Evolutionary conservation across 2,113 vertebrate species (phyloP).

Genomic region (Oreochromis aureus): DNA sequence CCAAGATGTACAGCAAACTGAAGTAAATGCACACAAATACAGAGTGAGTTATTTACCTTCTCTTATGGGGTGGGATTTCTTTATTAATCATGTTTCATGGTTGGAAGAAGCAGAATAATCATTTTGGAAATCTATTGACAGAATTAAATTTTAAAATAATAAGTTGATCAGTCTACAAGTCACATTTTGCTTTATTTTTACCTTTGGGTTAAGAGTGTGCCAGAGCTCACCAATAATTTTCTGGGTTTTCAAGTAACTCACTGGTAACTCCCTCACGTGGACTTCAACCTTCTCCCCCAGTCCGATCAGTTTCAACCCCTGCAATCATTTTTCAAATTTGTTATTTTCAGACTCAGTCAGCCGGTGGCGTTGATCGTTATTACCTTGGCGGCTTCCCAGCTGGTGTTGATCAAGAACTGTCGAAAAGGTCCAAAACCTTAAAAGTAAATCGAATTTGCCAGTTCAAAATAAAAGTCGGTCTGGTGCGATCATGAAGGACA

Average conservation of each 20-base stretch:
- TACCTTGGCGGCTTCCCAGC: constrained; percentile 85
- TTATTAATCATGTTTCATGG: background rate
- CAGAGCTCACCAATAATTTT: constrained; percentile 72
- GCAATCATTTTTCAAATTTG: background rate
- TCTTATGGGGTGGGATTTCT: background rate
- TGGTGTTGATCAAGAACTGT: constrained; percentile 78
- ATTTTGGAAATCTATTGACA: background rate
- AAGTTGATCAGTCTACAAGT: background rate
- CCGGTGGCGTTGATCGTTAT: constrained; percentile 13
- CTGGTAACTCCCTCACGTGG: constrained; percentile 70
- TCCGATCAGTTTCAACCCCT: constrained; percentile 76
- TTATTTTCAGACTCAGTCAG: background rate
- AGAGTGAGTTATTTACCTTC: background rate
- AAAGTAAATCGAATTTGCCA: background rate
- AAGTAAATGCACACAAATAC: background rate
- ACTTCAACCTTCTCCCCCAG: constrained; percentile 64
- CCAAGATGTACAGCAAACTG: constrained; percentile 80
- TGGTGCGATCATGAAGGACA: fast-evolving
- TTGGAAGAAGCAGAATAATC: background rate
- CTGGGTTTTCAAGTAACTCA: constrained; percentile 74
- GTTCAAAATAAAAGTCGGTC: background rate
- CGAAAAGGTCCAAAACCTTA: constrained; percentile 78
- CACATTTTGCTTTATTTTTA: constrained; percentile 33
- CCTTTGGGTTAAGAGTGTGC: constrained; percentile 75
- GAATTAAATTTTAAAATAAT: background rate